phyloP scores from a whole-genome alignment of 2,888 invertebrate species.

The Linhomoeus sp. region DNA sequence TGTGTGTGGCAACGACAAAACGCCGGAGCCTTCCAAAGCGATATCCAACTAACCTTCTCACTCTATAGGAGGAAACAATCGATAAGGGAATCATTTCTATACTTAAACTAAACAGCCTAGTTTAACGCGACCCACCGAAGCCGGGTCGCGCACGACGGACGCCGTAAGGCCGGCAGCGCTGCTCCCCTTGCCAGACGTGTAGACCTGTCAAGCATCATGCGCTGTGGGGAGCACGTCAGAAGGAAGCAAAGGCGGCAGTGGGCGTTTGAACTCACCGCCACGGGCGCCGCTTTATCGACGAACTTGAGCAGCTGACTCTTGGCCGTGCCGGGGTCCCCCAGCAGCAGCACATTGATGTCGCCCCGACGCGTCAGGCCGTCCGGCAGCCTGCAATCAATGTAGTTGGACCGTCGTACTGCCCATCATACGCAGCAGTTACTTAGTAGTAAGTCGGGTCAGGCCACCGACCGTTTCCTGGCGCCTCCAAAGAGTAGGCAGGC shows the following conservation, averaged over 20 bases:
- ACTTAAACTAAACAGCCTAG: no score
- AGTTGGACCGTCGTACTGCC: not conserved
- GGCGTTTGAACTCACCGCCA: no score
- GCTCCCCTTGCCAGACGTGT: slow-evolving; percentile 98
- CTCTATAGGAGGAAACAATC: no score
- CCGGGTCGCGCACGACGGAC: slow-evolving; percentile 79
- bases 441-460: no score
- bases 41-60: no score
- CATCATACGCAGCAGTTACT: not conserved
- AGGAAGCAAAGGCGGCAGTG: slow-evolving; percentile 1
- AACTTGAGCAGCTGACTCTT: slow-evolving; percentile 94
- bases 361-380: slow-evolving; percentile 87
- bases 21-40: no score
- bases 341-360: slow-evolving; percentile 75
- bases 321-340: slow-evolving; percentile 98
- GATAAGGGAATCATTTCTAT: no score
- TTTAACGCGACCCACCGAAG: slow-evolving; percentile 57
- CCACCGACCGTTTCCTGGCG: slow-evolving; percentile 36
- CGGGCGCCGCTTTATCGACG: slow-evolving; percentile 71
- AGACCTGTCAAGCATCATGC: slow-evolving; percentile 33
- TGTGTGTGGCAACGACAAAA: no score
- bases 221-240: not conserved
- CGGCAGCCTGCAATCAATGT: slow-evolving; percentile 42
- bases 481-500: slow-evolving; percentile 85
- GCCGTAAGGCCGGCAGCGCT: slow-evolving; percentile 97